phyloP scores from a whole-genome alignment of 2,113 vertebrate genomes.

The Pitta sordida region DNA sequence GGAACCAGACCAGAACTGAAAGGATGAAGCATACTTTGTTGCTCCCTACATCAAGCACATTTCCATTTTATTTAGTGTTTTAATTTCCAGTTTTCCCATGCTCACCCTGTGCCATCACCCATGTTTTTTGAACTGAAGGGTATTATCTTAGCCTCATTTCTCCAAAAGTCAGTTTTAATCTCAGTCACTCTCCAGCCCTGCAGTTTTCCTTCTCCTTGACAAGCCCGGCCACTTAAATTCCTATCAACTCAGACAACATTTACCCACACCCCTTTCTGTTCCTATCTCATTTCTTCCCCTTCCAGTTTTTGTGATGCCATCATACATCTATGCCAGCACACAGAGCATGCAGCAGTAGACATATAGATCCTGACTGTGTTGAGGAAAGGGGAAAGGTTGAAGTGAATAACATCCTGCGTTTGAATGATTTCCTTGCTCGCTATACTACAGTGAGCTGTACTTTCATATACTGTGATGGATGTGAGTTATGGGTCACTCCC shows the following conservation, averaged over 20 bases:
- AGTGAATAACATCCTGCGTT: slow-evolving; percentile 35
- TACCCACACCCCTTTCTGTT: slow-evolving; percentile 13
- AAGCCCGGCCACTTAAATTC: slow-evolving; percentile 50
- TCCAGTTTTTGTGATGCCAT: slow-evolving; percentile 44
- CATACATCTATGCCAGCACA: slow-evolving; percentile 44
- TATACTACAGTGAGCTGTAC: slow-evolving; percentile 30
- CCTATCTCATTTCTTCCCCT: slow-evolving; percentile 49
- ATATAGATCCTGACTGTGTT: slow-evolving; percentile 14
- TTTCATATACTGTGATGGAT: slow-evolving; percentile 54
- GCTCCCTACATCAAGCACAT: neutral
- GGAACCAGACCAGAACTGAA: slow-evolving; percentile 4
- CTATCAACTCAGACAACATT: slow-evolving; percentile 37
- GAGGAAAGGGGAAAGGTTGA: slow-evolving; percentile 50
- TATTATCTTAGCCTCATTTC: neutral
- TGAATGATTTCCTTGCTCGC: slow-evolving; percentile 48
- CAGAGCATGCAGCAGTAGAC: slow-evolving; percentile 18
- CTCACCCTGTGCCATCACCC: neutral
- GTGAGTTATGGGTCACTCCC: slow-evolving; percentile 58
- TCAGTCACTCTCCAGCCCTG: slow-evolving; percentile 5
- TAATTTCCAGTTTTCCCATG: slow-evolving; percentile 8
- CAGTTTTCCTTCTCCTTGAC: slow-evolving; percentile 46
- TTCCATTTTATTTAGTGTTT: slow-evolving; percentile 32
- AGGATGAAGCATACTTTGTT: neutral
- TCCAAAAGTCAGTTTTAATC: slow-evolving; percentile 25
- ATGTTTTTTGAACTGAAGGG: neutral